These are phyloP conservation scores for Meliscaeva auricollis DNA, from an alignment of 2,888 invertebrate genomes.

Conservation along the genomic window DNA sequence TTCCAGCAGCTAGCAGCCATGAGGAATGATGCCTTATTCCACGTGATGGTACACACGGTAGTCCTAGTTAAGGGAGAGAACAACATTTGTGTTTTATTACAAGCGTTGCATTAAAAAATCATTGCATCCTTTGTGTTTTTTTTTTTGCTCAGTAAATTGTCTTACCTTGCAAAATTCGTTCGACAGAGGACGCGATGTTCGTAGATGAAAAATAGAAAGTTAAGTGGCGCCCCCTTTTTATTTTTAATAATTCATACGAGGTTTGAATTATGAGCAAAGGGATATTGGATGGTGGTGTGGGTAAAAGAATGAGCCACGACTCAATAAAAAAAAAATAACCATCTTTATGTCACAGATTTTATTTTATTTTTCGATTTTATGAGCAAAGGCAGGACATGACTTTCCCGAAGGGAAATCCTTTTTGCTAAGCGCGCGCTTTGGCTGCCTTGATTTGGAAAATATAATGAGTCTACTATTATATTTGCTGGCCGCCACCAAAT, in stretches of 20 bases:
- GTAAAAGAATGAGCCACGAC: background rate
- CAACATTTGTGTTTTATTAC: conserved; percentile 58
- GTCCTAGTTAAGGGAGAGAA: conserved; percentile 33
- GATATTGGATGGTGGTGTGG: conserved; percentile 48
- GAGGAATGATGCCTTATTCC: conserved; percentile 10
- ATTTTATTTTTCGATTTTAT: conserved; percentile 33
- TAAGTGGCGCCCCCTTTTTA: conserved; percentile 53
- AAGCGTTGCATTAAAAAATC: conserved; percentile 75
- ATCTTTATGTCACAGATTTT: conserved; percentile 19
- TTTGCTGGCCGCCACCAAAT: conserved; percentile 43
- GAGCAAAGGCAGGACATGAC: conserved; percentile 47
- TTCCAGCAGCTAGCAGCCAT: too few relatives aligned
- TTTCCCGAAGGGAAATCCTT: conserved; percentile 41
- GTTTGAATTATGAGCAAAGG: conserved; percentile 48
- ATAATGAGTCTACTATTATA: conserved; percentile 58
- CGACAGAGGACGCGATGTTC: background rate
- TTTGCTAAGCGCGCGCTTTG: conserved; percentile 11
- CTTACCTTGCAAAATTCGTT: conserved; percentile 56
- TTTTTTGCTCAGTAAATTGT: conserved; percentile 38
- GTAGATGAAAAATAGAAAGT: conserved; percentile 19
- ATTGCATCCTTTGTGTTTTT: conserved; percentile 53
- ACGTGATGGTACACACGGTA: conserved; percentile 5
- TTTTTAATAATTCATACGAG: conserved; percentile 65
- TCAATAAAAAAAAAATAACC: background rate
- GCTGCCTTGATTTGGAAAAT: conserved; percentile 43